Evolutionary conservation across 1,140 invertebrate genomes (phyloP).

Genomic region (Trissolcus basalis): DNA sequence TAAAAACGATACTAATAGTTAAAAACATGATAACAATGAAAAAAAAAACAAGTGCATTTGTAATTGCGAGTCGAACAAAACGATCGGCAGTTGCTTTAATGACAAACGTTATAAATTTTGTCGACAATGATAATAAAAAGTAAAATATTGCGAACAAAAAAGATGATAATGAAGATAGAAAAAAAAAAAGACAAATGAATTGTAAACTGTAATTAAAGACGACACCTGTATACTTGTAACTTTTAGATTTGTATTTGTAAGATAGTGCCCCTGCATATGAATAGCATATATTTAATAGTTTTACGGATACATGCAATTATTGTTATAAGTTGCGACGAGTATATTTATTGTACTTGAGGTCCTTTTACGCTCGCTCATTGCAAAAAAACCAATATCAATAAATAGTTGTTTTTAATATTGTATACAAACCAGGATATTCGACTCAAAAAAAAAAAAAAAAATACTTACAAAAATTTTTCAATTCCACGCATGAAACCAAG

Average conservation of each 20-base stretch:
- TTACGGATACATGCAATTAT: conserved; percentile 60
- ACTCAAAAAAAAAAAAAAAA: conserved; percentile 21
- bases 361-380: conserved; percentile 71
- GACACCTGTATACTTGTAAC: conserved; percentile 73
- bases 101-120: conserved; percentile 70
- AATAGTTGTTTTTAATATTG: conserved; percentile 56
- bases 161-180: conserved; percentile 11
- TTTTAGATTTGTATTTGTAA: conserved; percentile 76
- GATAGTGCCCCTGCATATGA: conserved; percentile 69
- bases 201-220: conserved; percentile 71
- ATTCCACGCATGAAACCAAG: no score
- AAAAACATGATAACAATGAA: not conserved
- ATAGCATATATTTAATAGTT: conserved; percentile 62
- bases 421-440: conserved; percentile 56
- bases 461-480: no score
- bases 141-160: conserved; percentile 24
- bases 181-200: conserved; percentile 65
- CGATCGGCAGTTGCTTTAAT: conserved; percentile 50
- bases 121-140: conserved; percentile 67
- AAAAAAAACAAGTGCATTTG: conserved; percentile 31
- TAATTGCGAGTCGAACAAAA: conserved; percentile 41
- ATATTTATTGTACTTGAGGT: conserved; percentile 58
- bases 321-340: conserved; percentile 58
- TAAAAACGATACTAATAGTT: conserved; percentile 3
- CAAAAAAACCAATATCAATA: conserved; percentile 56